Conservation (phyloP, 2,113 vertebrate species). For the Myrmecobius fasciatus region DNA sequence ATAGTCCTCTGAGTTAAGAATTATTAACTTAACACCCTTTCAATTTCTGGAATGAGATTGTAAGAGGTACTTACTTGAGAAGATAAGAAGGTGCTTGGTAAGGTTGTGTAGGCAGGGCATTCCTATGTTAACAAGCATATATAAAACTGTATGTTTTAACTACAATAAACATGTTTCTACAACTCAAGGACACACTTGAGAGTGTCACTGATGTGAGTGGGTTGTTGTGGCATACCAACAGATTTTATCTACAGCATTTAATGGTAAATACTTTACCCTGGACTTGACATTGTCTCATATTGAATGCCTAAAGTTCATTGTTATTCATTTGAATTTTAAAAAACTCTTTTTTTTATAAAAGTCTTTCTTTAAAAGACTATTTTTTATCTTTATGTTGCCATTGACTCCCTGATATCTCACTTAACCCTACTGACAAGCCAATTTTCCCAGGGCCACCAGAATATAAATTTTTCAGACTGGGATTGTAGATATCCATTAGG, state of each 20-base stretch:
- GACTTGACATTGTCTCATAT: neutral
- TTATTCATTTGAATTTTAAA: neutral
- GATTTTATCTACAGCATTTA: neutral
- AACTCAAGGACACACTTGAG: neutral
- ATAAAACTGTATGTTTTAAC: neutral
- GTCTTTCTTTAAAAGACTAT: neutral
- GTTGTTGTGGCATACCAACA: neutral
- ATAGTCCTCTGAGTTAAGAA: neutral
- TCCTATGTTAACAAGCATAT: neutral
- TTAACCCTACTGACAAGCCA: neutral
- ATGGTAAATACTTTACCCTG: neutral
- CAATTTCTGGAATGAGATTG: neutral
- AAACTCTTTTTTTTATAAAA: neutral
- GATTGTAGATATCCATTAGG: neutral
- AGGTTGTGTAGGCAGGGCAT: neutral
- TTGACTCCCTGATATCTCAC: neutral
- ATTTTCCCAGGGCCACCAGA: neutral
- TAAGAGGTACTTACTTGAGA: neutral
- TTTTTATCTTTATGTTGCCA: neutral
- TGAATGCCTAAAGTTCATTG: neutral
- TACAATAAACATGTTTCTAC: neutral
- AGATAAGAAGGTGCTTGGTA: neutral
- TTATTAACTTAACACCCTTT: neutral
- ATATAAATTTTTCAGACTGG: neutral
- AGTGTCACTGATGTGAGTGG: neutral